Conservation (phyloP, 2,797 vertebrate genomes). For the Clarias laeviceps region DNA sequence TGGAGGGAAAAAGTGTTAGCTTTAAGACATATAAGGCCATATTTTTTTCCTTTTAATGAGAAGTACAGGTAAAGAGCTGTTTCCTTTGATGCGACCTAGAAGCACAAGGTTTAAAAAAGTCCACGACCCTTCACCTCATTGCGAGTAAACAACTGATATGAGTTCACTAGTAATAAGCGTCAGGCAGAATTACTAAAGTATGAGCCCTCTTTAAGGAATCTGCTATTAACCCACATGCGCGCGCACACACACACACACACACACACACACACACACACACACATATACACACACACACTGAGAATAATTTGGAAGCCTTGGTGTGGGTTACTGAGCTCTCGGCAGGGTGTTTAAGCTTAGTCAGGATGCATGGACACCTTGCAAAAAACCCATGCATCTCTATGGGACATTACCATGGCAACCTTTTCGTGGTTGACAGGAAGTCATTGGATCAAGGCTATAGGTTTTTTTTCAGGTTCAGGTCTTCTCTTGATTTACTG, state of each 20-base stretch:
- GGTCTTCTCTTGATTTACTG: background rate
- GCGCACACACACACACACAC: background rate
- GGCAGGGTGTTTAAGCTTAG: slow-evolving; percentile 14
- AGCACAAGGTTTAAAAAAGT: background rate
- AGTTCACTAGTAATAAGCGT: background rate
- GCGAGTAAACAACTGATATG: slow-evolving; percentile 1
- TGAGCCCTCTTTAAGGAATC: background rate
- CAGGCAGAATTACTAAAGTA: background rate
- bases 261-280: background rate
- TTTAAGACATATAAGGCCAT: background rate
- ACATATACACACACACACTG: too few relatives aligned
- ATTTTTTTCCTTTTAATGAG: background rate
- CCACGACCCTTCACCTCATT: background rate
- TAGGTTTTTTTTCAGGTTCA: background rate
- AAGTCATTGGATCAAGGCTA: slow-evolving; percentile 37
- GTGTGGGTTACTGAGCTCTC: background rate
- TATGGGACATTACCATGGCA: slow-evolving; percentile 17
- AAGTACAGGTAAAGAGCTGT: background rate
- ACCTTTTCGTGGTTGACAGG: slow-evolving; percentile 38
- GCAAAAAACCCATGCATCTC: background rate
- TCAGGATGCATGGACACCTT: background rate
- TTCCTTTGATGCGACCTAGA: background rate
- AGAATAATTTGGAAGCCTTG: background rate
- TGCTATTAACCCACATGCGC: background rate
- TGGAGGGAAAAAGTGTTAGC: too few relatives aligned